Conservation (phyloP, 2,797 vertebrate species). For the Lacerta bilineata region DNA sequence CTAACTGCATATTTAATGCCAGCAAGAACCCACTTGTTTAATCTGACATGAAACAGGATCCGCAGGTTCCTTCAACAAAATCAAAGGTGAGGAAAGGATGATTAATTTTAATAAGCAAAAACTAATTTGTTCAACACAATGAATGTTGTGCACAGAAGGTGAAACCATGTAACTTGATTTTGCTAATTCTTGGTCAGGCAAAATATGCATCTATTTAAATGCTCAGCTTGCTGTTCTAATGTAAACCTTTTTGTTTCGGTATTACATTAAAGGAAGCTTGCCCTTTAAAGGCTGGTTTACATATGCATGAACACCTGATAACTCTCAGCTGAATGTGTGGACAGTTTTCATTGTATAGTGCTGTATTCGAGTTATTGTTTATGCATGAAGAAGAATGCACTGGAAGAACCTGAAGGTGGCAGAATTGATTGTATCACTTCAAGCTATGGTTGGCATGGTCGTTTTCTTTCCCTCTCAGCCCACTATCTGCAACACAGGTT, state of each 20-base stretch:
- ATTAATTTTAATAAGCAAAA: constrained; percentile 52
- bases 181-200: constrained; percentile 57
- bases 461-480: background rate
- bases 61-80: constrained; percentile 62
- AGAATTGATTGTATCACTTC: background rate
- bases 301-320: background rate
- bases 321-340: background rate
- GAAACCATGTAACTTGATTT: constrained; percentile 47
- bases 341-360: background rate
- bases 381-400: background rate
- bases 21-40: constrained; percentile 69
- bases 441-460: background rate
- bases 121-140: constrained; percentile 70
- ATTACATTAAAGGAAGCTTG: background rate
- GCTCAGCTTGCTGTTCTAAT: background rate
- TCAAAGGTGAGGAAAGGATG: constrained; percentile 56
- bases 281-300: background rate
- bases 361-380: background rate
- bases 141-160: constrained; percentile 40
- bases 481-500: background rate
- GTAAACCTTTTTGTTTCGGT: background rate
- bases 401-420: background rate
- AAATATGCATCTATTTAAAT: constrained; percentile 17
- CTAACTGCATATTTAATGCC: constrained; percentile 62
- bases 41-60: constrained; percentile 66